phyloP scores from a whole-genome alignment of 1,140 invertebrate genomes.

The Chionoecetes opilio region DNA sequence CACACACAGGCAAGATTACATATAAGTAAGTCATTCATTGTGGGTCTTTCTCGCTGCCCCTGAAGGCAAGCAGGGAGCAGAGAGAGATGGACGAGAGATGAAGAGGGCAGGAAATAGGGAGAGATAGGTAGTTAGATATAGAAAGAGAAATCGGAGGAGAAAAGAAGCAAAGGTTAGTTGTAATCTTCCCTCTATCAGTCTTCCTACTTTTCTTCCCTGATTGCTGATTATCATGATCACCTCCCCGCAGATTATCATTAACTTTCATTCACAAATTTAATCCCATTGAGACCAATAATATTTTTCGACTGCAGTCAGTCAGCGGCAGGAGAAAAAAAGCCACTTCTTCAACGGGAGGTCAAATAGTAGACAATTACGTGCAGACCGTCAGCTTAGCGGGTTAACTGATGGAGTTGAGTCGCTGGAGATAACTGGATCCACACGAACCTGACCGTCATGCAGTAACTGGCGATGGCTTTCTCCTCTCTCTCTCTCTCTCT shows the following conservation, averaged over 20 bases:
- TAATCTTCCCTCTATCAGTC: background rate
- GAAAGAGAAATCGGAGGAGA: too few relatives aligned
- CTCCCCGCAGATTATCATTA: constrained; percentile 7
- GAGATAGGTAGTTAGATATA: background rate
- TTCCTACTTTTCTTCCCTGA: background rate
- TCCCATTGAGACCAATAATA: constrained; percentile 29
- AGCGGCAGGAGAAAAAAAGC: background rate
- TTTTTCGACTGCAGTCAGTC: background rate
- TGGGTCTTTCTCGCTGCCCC: background rate
- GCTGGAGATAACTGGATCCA: constrained; percentile 3
- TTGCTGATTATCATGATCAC: background rate
- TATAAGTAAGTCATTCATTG: background rate
- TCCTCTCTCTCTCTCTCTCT: constrained; percentile 35
- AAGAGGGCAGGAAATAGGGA: background rate
- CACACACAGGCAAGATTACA: background rate
- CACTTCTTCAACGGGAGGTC: background rate
- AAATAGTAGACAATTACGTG: constrained; percentile 27
- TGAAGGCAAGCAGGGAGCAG: background rate
- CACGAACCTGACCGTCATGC: constrained; percentile 13
- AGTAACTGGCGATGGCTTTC: constrained; percentile 37
- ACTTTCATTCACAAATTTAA: constrained; percentile 19
- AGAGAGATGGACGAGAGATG: background rate
- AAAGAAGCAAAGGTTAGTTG: background rate
- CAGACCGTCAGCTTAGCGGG: constrained; percentile 21
- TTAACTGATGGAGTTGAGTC: constrained; percentile 31